Evolutionary conservation across 2,113 vertebrate genomes (phyloP).

Genomic region (Rhinichthys klamathensis): DNA sequence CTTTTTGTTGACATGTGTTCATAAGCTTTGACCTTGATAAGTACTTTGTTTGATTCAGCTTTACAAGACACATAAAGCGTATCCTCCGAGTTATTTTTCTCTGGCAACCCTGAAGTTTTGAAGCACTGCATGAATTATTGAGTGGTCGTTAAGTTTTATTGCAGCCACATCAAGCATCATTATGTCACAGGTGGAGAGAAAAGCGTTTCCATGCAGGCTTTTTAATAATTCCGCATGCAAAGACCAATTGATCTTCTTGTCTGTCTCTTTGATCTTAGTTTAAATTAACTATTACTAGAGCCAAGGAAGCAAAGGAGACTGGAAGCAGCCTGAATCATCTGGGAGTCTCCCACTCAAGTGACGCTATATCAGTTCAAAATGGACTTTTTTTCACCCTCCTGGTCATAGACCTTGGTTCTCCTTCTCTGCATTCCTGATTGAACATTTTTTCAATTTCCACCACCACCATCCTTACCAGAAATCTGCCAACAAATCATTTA

Average conservation of each 20-base stretch:
- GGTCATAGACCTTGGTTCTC: neutral
- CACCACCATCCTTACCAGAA: neutral
- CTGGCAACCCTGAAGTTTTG: neutral
- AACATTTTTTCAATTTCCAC: neutral
- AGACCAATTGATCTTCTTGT: slow-evolving; percentile 8
- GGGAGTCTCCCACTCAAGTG: neutral
- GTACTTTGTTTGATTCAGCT: neutral
- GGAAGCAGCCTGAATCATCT: neutral
- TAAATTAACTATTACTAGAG: neutral
- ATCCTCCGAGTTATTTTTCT: neutral
- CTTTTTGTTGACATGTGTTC: neutral
- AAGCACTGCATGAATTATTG: slow-evolving; percentile 17
- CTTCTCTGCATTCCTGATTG: neutral
- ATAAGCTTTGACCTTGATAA: neutral
- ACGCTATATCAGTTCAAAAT: neutral
- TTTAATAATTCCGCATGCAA: neutral
- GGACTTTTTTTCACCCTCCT: neutral
- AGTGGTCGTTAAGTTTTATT: slow-evolving; percentile 17
- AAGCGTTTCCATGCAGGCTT: neutral
- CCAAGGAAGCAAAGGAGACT: neutral
- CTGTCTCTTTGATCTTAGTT: neutral
- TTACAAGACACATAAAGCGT: neutral
- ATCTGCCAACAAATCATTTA: neutral
- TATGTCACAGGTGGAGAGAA: neutral
- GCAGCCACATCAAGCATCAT: neutral